Evolutionary conservation across 2,888 invertebrate genomes (phyloP), one percentile per base, ranked within the genome.

Genomic region (Diarsia rubi): DNA sequence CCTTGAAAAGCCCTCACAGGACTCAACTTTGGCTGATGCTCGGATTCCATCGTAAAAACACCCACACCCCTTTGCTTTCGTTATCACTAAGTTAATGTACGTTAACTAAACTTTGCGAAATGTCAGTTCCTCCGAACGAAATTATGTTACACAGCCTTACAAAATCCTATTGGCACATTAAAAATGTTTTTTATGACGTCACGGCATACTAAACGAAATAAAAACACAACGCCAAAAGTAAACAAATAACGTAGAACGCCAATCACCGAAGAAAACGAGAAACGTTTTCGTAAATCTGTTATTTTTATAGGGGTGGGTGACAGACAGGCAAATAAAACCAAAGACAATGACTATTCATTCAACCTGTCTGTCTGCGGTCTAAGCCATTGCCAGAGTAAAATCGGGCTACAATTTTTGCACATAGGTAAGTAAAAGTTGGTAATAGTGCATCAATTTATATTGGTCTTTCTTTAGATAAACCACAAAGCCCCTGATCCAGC

Each of bases 1-100:
- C 97, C 95, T 94, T 95, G 95, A 86, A 94, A 95, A 78, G 94
- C 95, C 89, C 96, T 93, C 65, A 96, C 92, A 57, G 97, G 96
- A 86, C 91, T 96, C 54, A 94, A 84, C 79, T 94, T 95, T 19
- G 95, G 95, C 86, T 95, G 95, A 86, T 93, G 94, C 78, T 95
- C 94, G 2, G 94, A 93, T 84, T 95, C 94, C 95, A 95, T 94
- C 73, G 80, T 85, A 68, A 67, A 75, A 75, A 81, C 84, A 86
- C 85, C 78, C 82, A 87, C 84, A 80, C 80, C 73, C 57, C 69
- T 73, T 67, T 68, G 44, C 60, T 83, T 79, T 80, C 66, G 83
- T 74, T 87, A 86, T 73, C 87, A 86, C 83, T 14, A 83, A 86
- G 63, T 81, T 71, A 69, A 27, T 70, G 60, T 72, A 67, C 64